These are phyloP conservation scores for Venustoraphidia nigricollis DNA, from an alignment of 2,888 invertebrate genomes.

Conservation along the genomic window DNA sequence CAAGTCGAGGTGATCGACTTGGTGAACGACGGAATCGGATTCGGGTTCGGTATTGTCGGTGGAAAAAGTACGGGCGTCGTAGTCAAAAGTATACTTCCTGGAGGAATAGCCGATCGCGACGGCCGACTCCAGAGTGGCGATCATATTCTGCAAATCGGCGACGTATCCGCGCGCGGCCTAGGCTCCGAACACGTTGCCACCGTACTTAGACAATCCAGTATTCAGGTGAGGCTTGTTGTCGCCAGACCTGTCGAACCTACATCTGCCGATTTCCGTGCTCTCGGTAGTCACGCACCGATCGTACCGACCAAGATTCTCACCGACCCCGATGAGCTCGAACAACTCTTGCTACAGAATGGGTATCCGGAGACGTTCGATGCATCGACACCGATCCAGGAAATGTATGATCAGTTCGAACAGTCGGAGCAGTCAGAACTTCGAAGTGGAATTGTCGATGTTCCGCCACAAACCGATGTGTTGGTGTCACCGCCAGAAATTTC, in stretches of 20 bases:
- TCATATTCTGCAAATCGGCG: conserved; percentile 90
- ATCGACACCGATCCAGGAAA: conserved; percentile 10
- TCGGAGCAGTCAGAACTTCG: conserved; percentile 12
- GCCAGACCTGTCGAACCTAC: conserved; percentile 86
- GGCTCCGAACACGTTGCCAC: conserved; percentile 86
- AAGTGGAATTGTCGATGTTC: conserved; percentile 14
- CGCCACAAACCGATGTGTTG: neutral
- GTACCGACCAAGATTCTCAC: conserved; percentile 85
- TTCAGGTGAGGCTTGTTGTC: conserved; percentile 75
- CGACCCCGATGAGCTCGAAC: conserved; percentile 79
- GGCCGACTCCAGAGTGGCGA: conserved; percentile 91
- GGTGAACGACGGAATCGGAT: conserved; percentile 90
- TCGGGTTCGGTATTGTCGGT: conserved; percentile 97
- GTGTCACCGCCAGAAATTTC: too few relatives aligned
- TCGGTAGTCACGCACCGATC: conserved; percentile 65
- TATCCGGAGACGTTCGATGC: conserved; percentile 40
- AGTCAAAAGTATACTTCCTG: conserved; percentile 92
- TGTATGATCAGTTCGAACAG: too few relatives aligned
- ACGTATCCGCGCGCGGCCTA: conserved; percentile 90
- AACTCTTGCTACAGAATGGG: conserved; percentile 66
- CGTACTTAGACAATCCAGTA: conserved; percentile 51
- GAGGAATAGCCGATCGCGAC: conserved; percentile 93
- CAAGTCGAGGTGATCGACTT: conserved; percentile 99
- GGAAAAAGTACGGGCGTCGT: conserved; percentile 96
- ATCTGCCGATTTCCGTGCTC: conserved; percentile 44